These are phyloP conservation scores for Melanotaenia parkinsoni DNA, from an alignment of 2,797 vertebrate species.

Conservation along the genomic window DNA sequence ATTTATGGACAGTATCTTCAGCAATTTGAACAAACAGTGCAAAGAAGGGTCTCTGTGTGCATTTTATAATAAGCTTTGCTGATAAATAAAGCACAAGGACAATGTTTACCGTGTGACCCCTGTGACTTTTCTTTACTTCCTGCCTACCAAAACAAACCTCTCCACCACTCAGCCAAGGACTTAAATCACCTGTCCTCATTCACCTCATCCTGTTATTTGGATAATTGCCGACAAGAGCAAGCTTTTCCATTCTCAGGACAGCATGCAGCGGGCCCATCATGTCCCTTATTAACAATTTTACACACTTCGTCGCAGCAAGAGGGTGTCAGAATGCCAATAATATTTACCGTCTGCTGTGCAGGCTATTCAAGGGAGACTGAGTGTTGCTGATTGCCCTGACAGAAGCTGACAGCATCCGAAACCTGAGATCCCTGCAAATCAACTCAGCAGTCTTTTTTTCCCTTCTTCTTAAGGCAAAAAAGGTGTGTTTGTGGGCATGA, in stretches of 20 bases:
- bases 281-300: constrained; percentile 86
- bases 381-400: constrained; percentile 77
- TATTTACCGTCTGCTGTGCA: constrained; percentile 82
- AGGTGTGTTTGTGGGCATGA: constrained; percentile 49
- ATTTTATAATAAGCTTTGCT: constrained; percentile 51
- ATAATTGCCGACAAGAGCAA: constrained; percentile 82
- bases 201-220: constrained; percentile 80
- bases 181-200: constrained; percentile 78
- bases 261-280: constrained; percentile 79
- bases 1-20: constrained; percentile 33
- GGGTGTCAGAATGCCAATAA: constrained; percentile 86
- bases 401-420: constrained; percentile 76
- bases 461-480: constrained; percentile 45
- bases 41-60: constrained; percentile 32
- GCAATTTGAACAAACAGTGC: constrained; percentile 65
- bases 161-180: constrained; percentile 62
- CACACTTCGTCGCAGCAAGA: constrained; percentile 78
- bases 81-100: constrained; percentile 57
- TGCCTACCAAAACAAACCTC: constrained; percentile 72
- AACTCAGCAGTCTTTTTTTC: constrained; percentile 56
- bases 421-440: constrained; percentile 77
- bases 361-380: constrained; percentile 69
- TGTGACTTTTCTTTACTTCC: constrained; percentile 61
- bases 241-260: constrained; percentile 76
- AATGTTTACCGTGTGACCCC: constrained; percentile 64